A percentile compares a stretch with the other conserved stretches of the same genome.
Conservation (phyloP, 2,113 vertebrate species). For the Plestiodon gilberti region DNA sequence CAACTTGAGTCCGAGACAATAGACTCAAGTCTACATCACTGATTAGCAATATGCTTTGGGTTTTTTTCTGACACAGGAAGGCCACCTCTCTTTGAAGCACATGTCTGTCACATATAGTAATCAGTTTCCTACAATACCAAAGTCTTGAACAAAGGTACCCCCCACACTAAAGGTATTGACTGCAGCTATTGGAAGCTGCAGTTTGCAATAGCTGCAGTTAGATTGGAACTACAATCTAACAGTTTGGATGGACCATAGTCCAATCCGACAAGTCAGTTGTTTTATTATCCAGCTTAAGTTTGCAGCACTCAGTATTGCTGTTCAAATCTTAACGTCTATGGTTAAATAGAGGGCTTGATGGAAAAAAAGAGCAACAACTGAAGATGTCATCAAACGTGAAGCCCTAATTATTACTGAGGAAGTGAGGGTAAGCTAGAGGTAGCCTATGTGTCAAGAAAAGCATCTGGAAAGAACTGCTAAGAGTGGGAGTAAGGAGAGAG, state of each 20-base stretch:
- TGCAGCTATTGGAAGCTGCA: not conserved
- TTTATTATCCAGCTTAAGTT: not conserved
- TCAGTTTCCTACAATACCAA: not conserved
- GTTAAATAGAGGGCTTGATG: not conserved
- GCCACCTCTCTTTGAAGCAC: not conserved
- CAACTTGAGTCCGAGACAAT: too few species aligned
- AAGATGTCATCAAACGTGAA: not conserved
- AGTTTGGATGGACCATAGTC: not conserved
- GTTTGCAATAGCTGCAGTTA: too few species aligned
- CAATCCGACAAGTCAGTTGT: not conserved
- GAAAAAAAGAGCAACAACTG: not conserved
- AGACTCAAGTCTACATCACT: too few species aligned
- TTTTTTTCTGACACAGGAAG: not conserved
- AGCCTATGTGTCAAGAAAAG: not conserved
- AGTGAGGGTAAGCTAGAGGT: not conserved
- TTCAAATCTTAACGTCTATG: not conserved
- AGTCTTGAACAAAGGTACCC: not conserved
- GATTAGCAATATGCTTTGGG: too few species aligned
- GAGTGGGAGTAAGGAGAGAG: not conserved
- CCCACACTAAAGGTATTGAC: not conserved
- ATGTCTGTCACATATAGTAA: not conserved
- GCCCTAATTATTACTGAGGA: not conserved
- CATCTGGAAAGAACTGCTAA: not conserved
- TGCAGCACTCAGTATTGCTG: fast-evolving
- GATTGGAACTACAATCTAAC: too few species aligned